A percentile compares a stretch with the other conserved stretches of the same genome.
These are phyloP conservation scores for Polypedilum pembai DNA, from an alignment of 1,140 invertebrate species.

Conservation along the genomic window DNA sequence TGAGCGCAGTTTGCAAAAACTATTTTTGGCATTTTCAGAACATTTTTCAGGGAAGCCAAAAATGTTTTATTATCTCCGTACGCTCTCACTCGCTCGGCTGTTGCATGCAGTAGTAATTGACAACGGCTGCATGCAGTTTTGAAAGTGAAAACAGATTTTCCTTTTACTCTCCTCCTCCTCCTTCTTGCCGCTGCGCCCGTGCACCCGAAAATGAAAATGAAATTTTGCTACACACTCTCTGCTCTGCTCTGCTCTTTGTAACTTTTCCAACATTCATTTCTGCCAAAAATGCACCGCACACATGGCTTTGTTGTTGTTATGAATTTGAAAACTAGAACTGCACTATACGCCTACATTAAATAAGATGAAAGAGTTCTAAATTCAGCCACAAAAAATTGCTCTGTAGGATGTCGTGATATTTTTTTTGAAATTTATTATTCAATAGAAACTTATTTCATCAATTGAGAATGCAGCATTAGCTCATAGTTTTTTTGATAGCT, in stretches of 20 bases:
- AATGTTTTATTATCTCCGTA: background rate
- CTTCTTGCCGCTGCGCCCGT: too few species aligned
- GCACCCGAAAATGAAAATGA: constrained; percentile 11
- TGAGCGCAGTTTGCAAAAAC: background rate
- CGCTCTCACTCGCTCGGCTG: background rate
- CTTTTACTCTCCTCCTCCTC: background rate
- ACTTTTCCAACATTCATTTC: background rate
- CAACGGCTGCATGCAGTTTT: background rate
- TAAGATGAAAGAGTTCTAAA: too few species aligned
- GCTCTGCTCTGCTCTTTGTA: background rate
- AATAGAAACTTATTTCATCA: too few species aligned
- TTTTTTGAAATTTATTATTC: too few species aligned
- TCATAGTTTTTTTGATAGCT: too few species aligned
- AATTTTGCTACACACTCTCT: background rate
- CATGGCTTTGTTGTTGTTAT: background rate
- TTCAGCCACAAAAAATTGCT: too few species aligned
- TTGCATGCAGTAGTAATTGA: background rate
- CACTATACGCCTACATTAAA: too few species aligned
- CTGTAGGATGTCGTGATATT: too few species aligned
- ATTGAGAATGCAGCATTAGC: too few species aligned
- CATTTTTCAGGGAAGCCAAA: background rate
- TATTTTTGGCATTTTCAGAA: background rate
- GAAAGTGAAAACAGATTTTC: constrained; percentile 18
- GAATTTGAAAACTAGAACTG: too few species aligned
- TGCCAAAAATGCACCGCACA: background rate